These are phyloP conservation scores for Sebastes nivosus DNA, from an alignment of 2,797 vertebrate species.

Conservation along the genomic window DNA sequence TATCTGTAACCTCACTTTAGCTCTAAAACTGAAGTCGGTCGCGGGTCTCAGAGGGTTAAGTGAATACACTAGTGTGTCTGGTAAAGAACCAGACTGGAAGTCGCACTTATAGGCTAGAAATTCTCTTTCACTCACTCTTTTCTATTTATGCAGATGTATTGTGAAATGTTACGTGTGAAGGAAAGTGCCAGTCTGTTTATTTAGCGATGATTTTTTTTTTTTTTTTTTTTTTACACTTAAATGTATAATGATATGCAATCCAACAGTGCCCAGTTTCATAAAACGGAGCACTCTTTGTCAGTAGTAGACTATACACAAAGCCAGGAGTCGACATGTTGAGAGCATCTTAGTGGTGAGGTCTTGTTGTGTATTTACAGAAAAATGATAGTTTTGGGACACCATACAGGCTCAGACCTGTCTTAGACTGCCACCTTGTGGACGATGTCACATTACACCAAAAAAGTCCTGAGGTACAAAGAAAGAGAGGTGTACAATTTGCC, in stretches of 20 bases:
- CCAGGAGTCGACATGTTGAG: conserved; percentile 28
- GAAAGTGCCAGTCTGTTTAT: conserved; percentile 68
- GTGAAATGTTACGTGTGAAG: conserved; percentile 58
- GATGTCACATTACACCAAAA: background rate
- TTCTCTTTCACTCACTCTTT: conserved; percentile 32
- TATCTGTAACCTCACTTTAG: too few species aligned
- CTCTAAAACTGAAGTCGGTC: too few species aligned
- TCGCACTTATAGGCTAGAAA: conserved; percentile 18
- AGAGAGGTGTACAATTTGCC: background rate
- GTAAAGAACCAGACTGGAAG: background rate
- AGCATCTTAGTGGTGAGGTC: conserved; percentile 41
- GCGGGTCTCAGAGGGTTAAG: background rate
- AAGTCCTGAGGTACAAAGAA: background rate
- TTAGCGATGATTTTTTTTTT: conserved; percentile 44
- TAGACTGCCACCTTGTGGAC: conserved; percentile 65
- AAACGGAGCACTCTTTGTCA: conserved; percentile 52
- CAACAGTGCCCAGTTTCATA: conserved; percentile 64
- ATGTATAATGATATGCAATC: conserved; percentile 78
- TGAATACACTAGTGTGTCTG: conserved; percentile 33
- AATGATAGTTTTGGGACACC: conserved; percentile 8
- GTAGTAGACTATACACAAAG: conserved; percentile 19
- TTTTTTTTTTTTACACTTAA: conserved; percentile 49
- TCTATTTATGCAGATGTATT: conserved; percentile 58
- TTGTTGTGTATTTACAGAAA: conserved; percentile 13
- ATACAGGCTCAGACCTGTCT: conserved; percentile 18